Evolutionary conservation across 2,797 vertebrate genomes (phyloP).

Genomic region (Notolepis coatsorum): DNA sequence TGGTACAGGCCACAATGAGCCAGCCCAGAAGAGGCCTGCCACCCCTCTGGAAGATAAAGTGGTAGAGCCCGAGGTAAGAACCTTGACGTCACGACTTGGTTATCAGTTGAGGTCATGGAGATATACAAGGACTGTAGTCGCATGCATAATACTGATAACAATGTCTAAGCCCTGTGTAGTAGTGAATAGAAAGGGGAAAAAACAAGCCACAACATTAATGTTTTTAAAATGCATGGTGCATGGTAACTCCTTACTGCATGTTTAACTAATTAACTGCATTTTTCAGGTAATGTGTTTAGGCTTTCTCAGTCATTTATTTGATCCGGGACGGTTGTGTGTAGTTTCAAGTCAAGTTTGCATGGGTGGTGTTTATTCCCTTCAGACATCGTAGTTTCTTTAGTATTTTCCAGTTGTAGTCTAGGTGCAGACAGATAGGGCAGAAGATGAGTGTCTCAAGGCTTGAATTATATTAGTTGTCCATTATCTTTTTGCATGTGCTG

Average conservation of each 20-base stretch:
- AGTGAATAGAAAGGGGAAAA: background rate
- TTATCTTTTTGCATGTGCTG: conserved; percentile 45
- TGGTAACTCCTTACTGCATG: conserved; percentile 32
- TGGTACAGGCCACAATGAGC: conserved; percentile 64
- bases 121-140: background rate
- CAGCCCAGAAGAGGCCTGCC: conserved; percentile 72
- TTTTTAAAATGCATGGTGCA: conserved; percentile 16
- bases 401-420: background rate
- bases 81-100: background rate
- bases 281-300: background rate
- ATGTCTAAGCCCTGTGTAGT: background rate
- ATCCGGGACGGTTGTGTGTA: background rate
- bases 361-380: background rate
- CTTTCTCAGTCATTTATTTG: background rate
- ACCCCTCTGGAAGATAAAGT: conserved; percentile 66
- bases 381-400: background rate
- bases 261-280: conserved; percentile 1
- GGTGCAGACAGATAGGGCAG: background rate
- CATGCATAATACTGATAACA: background rate
- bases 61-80: conserved; percentile 81
- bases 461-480: background rate
- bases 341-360: background rate
- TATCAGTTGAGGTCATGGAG: background rate
- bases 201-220: conserved; percentile 1
- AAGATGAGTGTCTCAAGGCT: conserved; percentile 9